phyloP scores from a whole-genome alignment of 2,888 invertebrate species.

The Hemistola chrysoprasaria region DNA sequence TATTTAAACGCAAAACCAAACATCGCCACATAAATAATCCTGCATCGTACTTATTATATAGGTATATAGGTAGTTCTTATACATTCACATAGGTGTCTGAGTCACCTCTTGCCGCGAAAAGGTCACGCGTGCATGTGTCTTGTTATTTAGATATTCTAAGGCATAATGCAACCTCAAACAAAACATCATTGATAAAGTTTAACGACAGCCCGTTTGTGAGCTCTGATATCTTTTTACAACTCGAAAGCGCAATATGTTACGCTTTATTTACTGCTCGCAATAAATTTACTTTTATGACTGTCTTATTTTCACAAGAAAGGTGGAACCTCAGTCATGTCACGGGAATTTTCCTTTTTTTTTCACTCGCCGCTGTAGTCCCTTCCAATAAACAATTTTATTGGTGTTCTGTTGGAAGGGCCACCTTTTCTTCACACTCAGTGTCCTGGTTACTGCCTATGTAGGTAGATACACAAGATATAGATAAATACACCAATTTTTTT shows the following conservation, averaged over 20 bases:
- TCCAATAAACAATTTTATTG: slow-evolving; percentile 70
- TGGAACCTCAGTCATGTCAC: slow-evolving; percentile 38
- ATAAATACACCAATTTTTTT: too few relatives aligned
- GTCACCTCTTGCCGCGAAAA: too few relatives aligned
- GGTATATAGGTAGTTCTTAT: too few relatives aligned
- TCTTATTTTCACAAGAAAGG: slow-evolving; percentile 68
- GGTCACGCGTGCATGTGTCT: too few relatives aligned
- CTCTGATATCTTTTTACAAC: slow-evolving; percentile 58
- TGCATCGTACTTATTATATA: too few relatives aligned
- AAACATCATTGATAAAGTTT: slow-evolving; percentile 44
- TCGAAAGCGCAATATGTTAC: slow-evolving; percentile 66
- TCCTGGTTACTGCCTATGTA: too few relatives aligned
- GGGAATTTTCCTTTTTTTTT: slow-evolving; percentile 54
- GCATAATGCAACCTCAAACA: slow-evolving; percentile 21
- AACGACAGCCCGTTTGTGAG: slow-evolving; percentile 44
- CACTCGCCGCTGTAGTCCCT: slow-evolving; percentile 46
- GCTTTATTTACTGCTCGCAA: slow-evolving; percentile 69
- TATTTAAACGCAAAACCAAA: too few relatives aligned
- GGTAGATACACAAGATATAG: too few relatives aligned
- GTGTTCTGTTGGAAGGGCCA: slow-evolving; percentile 39
- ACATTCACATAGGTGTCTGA: too few relatives aligned
- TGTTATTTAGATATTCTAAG: too few relatives aligned
- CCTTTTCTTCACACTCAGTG: slow-evolving; percentile 17
- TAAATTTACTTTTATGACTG: slow-evolving; percentile 75
- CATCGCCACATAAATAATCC: too few relatives aligned